Percentiles rank a stretch among this genome's conserved stretches.
Conservation (phyloP, 2,113 vertebrate genomes). For the Onychostruthus taczanowskii region DNA sequence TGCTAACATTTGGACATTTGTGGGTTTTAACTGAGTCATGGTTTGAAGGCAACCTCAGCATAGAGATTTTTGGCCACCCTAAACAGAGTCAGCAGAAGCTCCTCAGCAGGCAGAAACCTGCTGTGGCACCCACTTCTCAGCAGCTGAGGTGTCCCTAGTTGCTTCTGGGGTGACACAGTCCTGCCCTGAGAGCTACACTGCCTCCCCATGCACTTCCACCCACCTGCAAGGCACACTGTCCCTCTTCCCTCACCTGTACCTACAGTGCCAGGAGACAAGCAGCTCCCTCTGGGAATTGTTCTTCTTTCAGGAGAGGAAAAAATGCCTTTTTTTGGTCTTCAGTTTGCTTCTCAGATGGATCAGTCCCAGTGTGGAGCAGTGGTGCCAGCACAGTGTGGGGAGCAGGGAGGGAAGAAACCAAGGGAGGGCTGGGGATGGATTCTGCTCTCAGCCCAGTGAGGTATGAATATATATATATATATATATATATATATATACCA, state of each 20-base stretch:
- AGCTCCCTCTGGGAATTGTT: background rate
- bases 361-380: background rate
- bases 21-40: background rate
- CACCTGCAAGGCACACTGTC: accelerated
- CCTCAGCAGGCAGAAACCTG: background rate
- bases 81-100: background rate
- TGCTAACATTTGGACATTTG: background rate
- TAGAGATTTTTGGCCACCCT: background rate
- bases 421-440: background rate
- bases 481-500: too few species aligned
- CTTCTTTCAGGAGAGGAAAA: background rate
- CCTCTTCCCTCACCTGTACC: background rate
- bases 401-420: background rate
- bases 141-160: accelerated
- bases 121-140: background rate
- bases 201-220: background rate
- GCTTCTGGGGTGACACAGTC: background rate
- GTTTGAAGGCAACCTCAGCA: background rate
- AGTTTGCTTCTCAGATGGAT: background rate
- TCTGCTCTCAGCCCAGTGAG: background rate
- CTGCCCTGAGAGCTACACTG: background rate
- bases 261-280: accelerated
- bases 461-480: background rate
- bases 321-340: background rate
- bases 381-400: background rate